Conservation (phyloP, 2,797 vertebrate genomes). For the Tenualosa ilisha region DNA sequence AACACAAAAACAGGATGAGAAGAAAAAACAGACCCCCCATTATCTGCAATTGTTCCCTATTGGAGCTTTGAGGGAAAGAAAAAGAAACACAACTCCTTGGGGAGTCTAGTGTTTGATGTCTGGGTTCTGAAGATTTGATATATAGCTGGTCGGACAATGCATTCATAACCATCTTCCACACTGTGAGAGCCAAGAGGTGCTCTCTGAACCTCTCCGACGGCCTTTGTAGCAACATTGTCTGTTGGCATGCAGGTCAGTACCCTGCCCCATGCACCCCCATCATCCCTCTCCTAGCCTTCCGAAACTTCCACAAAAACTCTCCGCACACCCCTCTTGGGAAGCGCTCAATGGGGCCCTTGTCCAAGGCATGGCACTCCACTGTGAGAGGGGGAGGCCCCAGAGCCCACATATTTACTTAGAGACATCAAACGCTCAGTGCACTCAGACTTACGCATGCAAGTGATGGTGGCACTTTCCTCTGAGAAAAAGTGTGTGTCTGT, state of each 20-base stretch:
- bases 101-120: constrained; percentile 23
- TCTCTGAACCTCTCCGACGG: constrained; percentile 24
- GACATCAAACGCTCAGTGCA: constrained; percentile 63
- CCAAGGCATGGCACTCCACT: constrained; percentile 65
- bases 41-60: constrained; percentile 7
- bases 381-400: constrained; percentile 52
- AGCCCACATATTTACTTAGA: constrained; percentile 60
- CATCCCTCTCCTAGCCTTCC: constrained; percentile 1
- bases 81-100: background rate
- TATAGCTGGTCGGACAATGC: background rate
- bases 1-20: background rate
- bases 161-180: constrained; percentile 9
- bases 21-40: background rate
- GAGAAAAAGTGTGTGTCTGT: background rate
- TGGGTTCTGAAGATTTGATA: background rate
- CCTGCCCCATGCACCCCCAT: background rate
- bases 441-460: constrained; percentile 58
- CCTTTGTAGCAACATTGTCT: constrained; percentile 38
- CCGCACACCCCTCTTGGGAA: constrained; percentile 54
- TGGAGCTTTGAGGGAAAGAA: background rate
- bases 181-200: constrained; percentile 23
- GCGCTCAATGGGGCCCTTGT: constrained; percentile 68
- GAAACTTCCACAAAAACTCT: constrained; percentile 49
- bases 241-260: constrained; percentile 47
- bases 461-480: constrained; percentile 44